Evolutionary conservation across 2,888 invertebrate genomes (phyloP), one percentile per base, ranked within the genome.

Genomic region (Pediacus dermestoides): DNA sequence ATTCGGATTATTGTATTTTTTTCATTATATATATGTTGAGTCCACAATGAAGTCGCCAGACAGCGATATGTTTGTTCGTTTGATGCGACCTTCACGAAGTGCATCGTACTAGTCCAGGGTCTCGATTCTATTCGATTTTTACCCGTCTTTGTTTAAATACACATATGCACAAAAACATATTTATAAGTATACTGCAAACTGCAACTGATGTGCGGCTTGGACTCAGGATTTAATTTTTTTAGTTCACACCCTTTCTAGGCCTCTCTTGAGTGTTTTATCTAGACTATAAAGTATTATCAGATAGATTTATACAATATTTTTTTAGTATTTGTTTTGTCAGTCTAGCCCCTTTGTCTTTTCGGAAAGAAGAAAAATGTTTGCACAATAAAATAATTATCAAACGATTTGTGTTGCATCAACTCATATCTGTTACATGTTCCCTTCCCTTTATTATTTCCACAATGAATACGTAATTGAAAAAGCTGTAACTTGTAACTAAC

Each of bases 41-140:
- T 41, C 43, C 41, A 48, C 48, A 48, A 48, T 48, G 28, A 44
- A 47, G 45, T 50, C 44, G 58, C 64, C 63, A 65, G 65, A 65
- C 65, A 59, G 57, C 58, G 46, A 53, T 59, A 63, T 65, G 65
- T 66, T 64, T 66, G 64, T 64, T 64, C 64, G 63, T 64, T 64
- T 60, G 59, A 60, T 58, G 57, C 67, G 67, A 67, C 68, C 68
- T 68, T 68, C 68, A 61, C 58, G 54, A 64, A 67, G 68, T 67
- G 67, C 68, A 67, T 68, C 67, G 68, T 57, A 63, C 68, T 63
- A 60, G 59, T 63, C 65, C 68, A 67, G 66, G 68, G 68, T 65
- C 66, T 62, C 57, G 28, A 55, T 54, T 60, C 57, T 63, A 58
- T 57, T 60, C 54, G 57, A 58, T 57, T 57, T 60, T 57, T 52